A percentile compares a stretch with the other conserved stretches of the same genome.
Evolutionary conservation across 2,113 vertebrate species (phyloP).

Genomic region (Sinocyclocheilus anophthalmus): DNA sequence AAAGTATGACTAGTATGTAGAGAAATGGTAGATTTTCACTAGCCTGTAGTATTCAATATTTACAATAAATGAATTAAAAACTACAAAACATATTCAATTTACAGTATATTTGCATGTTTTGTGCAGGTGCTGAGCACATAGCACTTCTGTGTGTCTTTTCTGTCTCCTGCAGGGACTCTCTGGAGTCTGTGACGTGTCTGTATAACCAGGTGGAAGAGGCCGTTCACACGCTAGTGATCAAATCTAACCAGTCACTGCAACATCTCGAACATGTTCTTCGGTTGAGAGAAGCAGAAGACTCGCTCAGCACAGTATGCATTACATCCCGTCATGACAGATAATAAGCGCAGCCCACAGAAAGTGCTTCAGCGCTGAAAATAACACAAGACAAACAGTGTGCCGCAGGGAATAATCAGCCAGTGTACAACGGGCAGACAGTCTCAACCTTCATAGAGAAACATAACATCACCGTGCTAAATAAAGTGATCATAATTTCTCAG

Average conservation of each 20-base stretch:
- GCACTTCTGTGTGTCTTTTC: background rate
- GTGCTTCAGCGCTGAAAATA: background rate
- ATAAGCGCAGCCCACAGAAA: slow-evolving; percentile 9
- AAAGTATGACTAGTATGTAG: background rate
- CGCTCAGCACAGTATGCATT: slow-evolving; percentile 77
- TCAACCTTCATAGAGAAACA: background rate
- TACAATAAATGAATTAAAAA: background rate
- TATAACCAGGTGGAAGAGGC: slow-evolving; percentile 89
- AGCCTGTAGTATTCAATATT: background rate
- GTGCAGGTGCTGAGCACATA: background rate
- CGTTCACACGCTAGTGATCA: slow-evolving; percentile 86
- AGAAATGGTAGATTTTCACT: background rate
- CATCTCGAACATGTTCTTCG: slow-evolving; percentile 80
- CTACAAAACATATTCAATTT: background rate
- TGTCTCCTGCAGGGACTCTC: slow-evolving; percentile 70
- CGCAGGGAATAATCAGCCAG: background rate
- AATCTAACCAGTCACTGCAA: slow-evolving; percentile 85
- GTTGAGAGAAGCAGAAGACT: slow-evolving; percentile 75
- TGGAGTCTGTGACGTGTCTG: slow-evolving; percentile 77
- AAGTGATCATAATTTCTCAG: background rate
- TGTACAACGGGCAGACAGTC: background rate
- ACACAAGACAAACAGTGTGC: slow-evolving; percentile 8
- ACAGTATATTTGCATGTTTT: background rate
- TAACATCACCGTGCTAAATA: slow-evolving; percentile 1
- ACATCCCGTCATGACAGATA: background rate